Base-by-base conservation (phyloP, 2,888 invertebrate genomes). In the Mellilla xanthometata region DNA sequence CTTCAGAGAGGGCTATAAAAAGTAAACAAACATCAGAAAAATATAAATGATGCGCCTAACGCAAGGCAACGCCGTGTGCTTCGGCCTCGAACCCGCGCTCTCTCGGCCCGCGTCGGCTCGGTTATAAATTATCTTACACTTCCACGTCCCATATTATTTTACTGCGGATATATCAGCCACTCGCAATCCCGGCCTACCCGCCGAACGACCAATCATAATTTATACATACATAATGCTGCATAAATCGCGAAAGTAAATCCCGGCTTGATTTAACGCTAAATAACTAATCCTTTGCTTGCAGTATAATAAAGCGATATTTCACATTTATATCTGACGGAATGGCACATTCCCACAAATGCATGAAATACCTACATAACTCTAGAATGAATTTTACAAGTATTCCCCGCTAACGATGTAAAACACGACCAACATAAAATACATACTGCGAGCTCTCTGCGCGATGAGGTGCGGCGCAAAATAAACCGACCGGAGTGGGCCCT, bases 31-130 rank as follows among this genome's bases (percentile, higher is more conserved):
- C 82, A 81, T 79, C 68, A 79, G 74, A 81, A 84, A 81, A 86
- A 87, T 87, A 88, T 87, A 85, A 89, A 88, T 85, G 85, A 88
- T 83, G 80, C 80, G 75, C 71, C 82, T 85, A 85, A 87, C 82
- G 72, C 70, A 74, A 80, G 76, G 79, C 83, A 81, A 77, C 82
- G 70, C 68, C 67, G 72, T 76, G 73, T 73, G 80, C 70, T 70
- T 61, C 73, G 40, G 26, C 23, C 36, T 6, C 27, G 39, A 32
- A 33, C 32, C 26, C 23, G 27, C 36, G 75, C 60, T n/a, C 68
- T 61, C 64, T 67, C 73, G 77, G 75, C 65, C 73, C 71, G 72
- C 70, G 78, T 79, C 82, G 69, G 74, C 78, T 64, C 54, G 61
- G 76, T 82, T 76, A 85, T 87, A 85, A 87, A 87, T 86, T 81